Evolutionary conservation across 2,888 invertebrate genomes (phyloP).

Genomic region (Hirtodrosophila duncani): DNA sequence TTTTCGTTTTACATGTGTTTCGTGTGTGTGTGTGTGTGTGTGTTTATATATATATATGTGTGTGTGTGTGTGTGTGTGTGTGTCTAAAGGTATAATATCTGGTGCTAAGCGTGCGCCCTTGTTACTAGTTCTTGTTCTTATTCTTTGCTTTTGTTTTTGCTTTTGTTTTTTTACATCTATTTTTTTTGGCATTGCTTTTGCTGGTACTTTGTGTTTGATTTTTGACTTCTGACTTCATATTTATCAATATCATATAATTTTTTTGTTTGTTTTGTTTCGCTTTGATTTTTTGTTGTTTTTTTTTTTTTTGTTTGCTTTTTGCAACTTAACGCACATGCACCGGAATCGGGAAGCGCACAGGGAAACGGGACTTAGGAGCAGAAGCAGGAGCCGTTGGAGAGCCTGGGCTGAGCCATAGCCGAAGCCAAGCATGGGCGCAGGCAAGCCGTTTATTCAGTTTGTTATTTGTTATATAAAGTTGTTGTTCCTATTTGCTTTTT

Average conservation of each 20-base stretch:
- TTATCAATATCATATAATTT: conserved; percentile 11
- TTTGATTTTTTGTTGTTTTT: conserved; percentile 40
- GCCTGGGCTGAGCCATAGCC: conserved; percentile 50
- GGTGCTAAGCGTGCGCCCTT: conserved; percentile 66
- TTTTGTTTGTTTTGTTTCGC: conserved; percentile 35
- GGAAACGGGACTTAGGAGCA: conserved; percentile 69
- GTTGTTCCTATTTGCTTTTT: conserved; percentile 22
- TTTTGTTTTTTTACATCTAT: conserved; percentile 30
- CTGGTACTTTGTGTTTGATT: conserved; percentile 18
- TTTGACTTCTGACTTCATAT: conserved; percentile 11
- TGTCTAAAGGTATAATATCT: conserved; percentile 37
- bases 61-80: conserved; percentile 25
- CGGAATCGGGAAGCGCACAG: conserved; percentile 69
- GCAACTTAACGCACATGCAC: conserved; percentile 70
- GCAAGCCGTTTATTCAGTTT: conserved; percentile 18
- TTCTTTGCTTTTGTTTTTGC: conserved; percentile 17
- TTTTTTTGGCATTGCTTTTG: conserved; percentile 27
- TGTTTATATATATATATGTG: conserved; percentile 13
- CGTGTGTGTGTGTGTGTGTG: conserved; percentile 16
- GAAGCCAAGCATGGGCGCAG: no score
- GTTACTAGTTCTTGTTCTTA: no score
- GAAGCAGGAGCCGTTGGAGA: conserved; percentile 66
- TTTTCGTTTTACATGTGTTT: conserved; percentile 22
- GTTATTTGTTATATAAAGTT: conserved; percentile 19
- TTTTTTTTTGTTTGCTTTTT: conserved; percentile 29